A percentile compares a stretch with the other conserved stretches of the same genome.
These are phyloP conservation scores for Echinops telfairi DNA, from an alignment of 2,113 vertebrate genomes.

Conservation along the genomic window DNA sequence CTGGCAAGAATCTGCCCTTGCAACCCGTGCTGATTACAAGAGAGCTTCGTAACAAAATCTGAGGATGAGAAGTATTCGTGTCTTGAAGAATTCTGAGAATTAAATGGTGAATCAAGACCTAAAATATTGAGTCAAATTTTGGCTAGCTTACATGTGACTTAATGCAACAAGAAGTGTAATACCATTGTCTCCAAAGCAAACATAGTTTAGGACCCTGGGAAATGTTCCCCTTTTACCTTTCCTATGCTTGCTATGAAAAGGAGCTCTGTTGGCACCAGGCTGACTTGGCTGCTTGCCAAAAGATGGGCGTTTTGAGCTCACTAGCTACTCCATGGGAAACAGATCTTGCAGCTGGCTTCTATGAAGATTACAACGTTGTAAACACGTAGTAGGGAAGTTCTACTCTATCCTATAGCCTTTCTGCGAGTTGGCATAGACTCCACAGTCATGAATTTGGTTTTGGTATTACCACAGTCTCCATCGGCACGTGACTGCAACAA, in stretches of 20 bases:
- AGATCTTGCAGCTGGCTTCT: neutral
- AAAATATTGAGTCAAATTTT: neutral
- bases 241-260: too few species aligned
- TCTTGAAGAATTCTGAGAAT: neutral
- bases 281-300: too few species aligned
- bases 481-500: too few species aligned
- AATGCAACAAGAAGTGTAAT: neutral
- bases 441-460: neutral
- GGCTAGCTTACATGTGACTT: neutral
- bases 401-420: neutral
- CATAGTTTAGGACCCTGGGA: neutral
- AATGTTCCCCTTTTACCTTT: neutral
- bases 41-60: neutral
- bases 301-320: neutral
- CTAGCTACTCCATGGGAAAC: neutral
- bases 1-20: neutral
- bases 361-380: neutral
- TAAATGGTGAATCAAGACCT: neutral
- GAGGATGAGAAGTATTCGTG: neutral
- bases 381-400: neutral
- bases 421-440: neutral
- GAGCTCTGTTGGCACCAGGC: too few species aligned
- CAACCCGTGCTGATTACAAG: neutral
- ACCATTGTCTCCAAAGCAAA: neutral
- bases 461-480: too few species aligned